These are phyloP conservation scores for Austrolebias charrua DNA, from an alignment of 2,797 vertebrate genomes.

Conservation along the genomic window DNA sequence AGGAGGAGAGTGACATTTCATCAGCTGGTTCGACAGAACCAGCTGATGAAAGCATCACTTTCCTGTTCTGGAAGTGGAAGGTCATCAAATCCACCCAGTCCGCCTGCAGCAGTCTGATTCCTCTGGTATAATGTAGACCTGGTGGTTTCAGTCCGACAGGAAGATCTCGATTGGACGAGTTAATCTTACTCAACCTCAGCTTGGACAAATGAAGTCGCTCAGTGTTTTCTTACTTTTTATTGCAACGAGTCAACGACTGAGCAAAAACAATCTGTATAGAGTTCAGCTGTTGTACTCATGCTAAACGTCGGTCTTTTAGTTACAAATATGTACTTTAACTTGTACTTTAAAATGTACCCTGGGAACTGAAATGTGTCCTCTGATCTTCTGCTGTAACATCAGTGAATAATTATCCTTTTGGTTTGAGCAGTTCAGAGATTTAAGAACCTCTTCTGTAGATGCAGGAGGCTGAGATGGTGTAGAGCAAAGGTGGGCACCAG, in stretches of 20 bases:
- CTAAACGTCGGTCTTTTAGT: no score
- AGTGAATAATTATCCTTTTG: no score
- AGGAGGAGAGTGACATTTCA: conserved; percentile 37
- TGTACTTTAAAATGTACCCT: neutral
- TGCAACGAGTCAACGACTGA: no score
- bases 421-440: neutral
- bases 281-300: neutral
- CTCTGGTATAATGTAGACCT: conserved; percentile 23
- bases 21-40: conserved; percentile 46
- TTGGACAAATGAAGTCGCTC: conserved; percentile 5
- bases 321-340: no score
- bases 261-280: neutral
- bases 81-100: conserved; percentile 45
- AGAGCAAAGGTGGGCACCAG: no score
- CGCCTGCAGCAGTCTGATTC: conserved; percentile 29
- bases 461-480: no score
- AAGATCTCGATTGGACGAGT: conserved; percentile 24
- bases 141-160: conserved; percentile 27
- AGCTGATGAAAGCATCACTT: conserved; percentile 46
- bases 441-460: neutral
- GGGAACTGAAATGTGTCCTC: no score
- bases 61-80: conserved; percentile 42
- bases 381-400: no score
- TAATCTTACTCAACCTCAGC: conserved; percentile 19
- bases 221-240: neutral